Conservation (phyloP, 2,888 invertebrate genomes). For the Tricholauxania praeusta region DNA sequence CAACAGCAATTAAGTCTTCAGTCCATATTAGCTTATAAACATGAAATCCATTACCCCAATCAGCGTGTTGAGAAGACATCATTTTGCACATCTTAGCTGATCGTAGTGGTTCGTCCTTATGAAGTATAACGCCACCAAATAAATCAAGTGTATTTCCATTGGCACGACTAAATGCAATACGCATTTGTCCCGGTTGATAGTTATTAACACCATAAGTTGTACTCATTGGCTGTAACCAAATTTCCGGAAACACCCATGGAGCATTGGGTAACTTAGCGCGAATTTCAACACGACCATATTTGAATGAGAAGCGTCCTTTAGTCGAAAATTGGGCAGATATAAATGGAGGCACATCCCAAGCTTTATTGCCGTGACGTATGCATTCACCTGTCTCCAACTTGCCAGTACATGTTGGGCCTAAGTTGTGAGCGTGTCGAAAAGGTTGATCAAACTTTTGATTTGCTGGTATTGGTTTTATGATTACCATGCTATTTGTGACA, state of each 20-base stretch:
- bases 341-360: slow-evolving; percentile 73
- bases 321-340: slow-evolving; percentile 75
- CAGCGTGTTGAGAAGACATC: slow-evolving; percentile 39
- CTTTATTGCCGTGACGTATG: slow-evolving; percentile 46
- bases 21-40: slow-evolving; percentile 78
- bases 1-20: slow-evolving; percentile 52
- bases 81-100: slow-evolving; percentile 55
- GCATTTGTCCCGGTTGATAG: slow-evolving; percentile 77
- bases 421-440: slow-evolving; percentile 46
- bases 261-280: slow-evolving; percentile 80
- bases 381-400: slow-evolving; percentile 55
- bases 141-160: slow-evolving; percentile 52
- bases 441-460: slow-evolving; percentile 43
- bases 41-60: slow-evolving; percentile 73
- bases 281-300: slow-evolving; percentile 77
- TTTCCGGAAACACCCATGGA: slow-evolving; percentile 81
- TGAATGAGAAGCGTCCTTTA: slow-evolving; percentile 74
- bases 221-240: slow-evolving; percentile 75
- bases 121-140: slow-evolving; percentile 57
- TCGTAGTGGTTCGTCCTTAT: slow-evolving; percentile 55
- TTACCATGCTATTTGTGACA: slow-evolving; percentile 51
- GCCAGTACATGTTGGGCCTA: slow-evolving; percentile 61
- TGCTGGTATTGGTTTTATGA: slow-evolving; percentile 53
- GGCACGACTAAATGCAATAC: slow-evolving; percentile 76
- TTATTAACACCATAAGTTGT: slow-evolving; percentile 72